Base-by-base conservation (phyloP, 1,140 invertebrate species). In the Vollenhovia emeryi region DNA sequence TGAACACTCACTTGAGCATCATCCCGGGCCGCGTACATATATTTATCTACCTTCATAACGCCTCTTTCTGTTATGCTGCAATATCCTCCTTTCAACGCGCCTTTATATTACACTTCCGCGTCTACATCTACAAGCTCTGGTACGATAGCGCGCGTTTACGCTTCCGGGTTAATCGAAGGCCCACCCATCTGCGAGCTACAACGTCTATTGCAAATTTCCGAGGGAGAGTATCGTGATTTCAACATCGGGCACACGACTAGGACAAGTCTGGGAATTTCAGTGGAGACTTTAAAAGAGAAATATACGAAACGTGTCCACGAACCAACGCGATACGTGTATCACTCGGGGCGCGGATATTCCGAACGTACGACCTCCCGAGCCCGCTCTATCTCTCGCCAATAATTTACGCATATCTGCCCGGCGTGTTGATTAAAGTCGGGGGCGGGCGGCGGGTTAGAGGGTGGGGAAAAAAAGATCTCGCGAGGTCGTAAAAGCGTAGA, bases 1-100 rank as follows among this genome's bases (percentile, higher is more conserved):
- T 75, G 52, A 89, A 71, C 71, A 57, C 84, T 85, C 45, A 57
- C 45, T 82, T 64, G 78, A 82, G 50, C 50, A 82, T 48, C 66
- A 27, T 66, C 40, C 18, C 43, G 21, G 21, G 15, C 21, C 74
- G 55, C 86, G 84, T 89, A 89, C 88, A 87, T 89, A 87, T 89
- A 89, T 89, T 89, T 89, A 89, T 89, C 59, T 69, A 75, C 80
- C 50, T 55, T 89, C 80, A 45, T 89, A 89, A 89, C 75, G 87
- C 87, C 73, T 86, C 73, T 59, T 80, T 48, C 69, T 50, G 15
- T 80, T 80, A 43, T 55, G 24, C 75, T 13, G 33, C 48, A 57
- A 62, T 78, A 62, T 84, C 18, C 45, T 73, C 55, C 45, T 62
- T 30, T 73, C 59, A 30, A 30, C 48, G n/a, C 27, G 7, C 24